phyloP scores from a whole-genome alignment of 2,888 invertebrate species.

The Endomychus coccineus region DNA sequence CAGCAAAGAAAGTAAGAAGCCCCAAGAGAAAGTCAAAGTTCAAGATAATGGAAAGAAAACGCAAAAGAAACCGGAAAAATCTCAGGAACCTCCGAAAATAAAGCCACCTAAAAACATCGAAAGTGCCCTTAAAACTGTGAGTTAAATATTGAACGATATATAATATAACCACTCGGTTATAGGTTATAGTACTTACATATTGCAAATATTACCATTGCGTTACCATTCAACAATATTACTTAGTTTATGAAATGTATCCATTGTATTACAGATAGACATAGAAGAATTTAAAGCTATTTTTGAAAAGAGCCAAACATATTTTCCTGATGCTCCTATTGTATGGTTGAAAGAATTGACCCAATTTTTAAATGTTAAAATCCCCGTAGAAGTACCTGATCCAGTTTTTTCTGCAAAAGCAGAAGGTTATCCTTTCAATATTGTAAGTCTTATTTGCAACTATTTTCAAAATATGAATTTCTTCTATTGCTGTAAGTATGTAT shows the following conservation, averaged over 20 bases:
- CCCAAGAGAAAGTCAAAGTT: constrained; percentile 44
- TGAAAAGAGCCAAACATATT: constrained; percentile 54
- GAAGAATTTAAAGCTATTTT: constrained; percentile 49
- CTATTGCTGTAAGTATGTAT: too few relatives aligned
- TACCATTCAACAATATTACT: too few relatives aligned
- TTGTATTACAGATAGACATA: constrained; percentile 51
- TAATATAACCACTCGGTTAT: too few relatives aligned
- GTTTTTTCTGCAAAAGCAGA: constrained; percentile 51
- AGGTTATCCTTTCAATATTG: constrained; percentile 51
- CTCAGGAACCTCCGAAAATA: constrained; percentile 50
- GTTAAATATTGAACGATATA: too few relatives aligned
- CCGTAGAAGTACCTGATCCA: constrained; percentile 57
- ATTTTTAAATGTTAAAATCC: constrained; percentile 55
- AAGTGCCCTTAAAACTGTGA: constrained; percentile 55
- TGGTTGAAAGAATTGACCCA: constrained; percentile 65
- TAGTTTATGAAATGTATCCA: too few relatives aligned
- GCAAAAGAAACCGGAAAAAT: constrained; percentile 46
- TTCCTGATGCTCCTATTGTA: constrained; percentile 61
- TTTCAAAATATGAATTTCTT: too few relatives aligned
- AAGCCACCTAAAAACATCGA: constrained; percentile 60
- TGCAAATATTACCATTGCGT: too few relatives aligned
- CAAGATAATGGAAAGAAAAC: constrained; percentile 35
- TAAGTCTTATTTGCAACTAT: constrained; percentile 28
- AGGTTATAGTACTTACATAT: too few relatives aligned
- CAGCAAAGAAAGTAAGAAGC: constrained; percentile 54